Conservation (phyloP, 2,888 invertebrate species). For the Apodemia duryi region DNA sequence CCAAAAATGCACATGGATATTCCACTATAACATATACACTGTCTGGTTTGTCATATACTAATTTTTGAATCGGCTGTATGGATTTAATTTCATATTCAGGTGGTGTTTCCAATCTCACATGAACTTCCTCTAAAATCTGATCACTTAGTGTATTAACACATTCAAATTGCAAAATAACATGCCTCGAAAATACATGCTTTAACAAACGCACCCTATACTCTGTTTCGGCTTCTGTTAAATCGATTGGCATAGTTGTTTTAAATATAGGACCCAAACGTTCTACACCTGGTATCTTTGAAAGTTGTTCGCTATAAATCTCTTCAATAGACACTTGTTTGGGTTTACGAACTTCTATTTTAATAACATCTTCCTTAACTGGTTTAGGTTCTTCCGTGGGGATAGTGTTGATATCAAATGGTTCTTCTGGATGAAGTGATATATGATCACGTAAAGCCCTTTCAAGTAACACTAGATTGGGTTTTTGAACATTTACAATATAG, state of each 20-base stretch:
- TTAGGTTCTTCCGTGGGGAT: conserved; percentile 93
- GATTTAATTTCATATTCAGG: conserved; percentile 87
- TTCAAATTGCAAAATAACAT: conserved; percentile 96
- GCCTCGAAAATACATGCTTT: conserved; percentile 93
- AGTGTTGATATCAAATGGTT: conserved; percentile 90
- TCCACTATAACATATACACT: conserved; percentile 91
- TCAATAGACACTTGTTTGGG: conserved; percentile 91
- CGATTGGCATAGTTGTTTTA: conserved; percentile 90
- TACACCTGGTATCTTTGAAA: conserved; percentile 89
- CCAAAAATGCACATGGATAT: conserved; percentile 73
- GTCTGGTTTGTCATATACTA: conserved; percentile 92
- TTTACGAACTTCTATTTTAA: conserved; percentile 88
- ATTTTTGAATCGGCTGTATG: conserved; percentile 84
- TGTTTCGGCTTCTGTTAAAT: conserved; percentile 98
- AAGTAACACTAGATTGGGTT: conserved; percentile 91
- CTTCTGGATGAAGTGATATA: conserved; percentile 83
- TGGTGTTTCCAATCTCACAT: conserved; percentile 91
- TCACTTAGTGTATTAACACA: conserved; percentile 97
- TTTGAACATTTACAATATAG: conserved; percentile 86
- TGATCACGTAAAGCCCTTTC: conserved; percentile 94
- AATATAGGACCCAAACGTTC: conserved; percentile 93
- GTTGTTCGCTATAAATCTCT: conserved; percentile 90
- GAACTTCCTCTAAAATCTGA: conserved; percentile 95
- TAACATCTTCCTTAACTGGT: conserved; percentile 86
- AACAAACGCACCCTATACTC: conserved; percentile 95